Conservation (phyloP, 2,888 invertebrate genomes). For the Microdon myrmicae region DNA sequence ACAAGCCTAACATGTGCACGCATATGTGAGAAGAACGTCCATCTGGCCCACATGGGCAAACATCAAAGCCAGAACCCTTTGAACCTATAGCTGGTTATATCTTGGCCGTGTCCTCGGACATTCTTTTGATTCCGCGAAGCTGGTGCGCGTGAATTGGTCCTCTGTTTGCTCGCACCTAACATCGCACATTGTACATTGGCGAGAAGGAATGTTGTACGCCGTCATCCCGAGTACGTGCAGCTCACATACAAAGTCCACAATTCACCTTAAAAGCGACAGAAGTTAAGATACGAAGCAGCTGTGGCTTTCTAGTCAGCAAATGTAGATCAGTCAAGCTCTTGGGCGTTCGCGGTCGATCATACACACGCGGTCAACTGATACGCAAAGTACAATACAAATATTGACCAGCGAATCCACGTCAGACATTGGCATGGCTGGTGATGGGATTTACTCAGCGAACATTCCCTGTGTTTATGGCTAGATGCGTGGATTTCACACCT, state of each 20-base stretch:
- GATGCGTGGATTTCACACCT: constrained; percentile 41
- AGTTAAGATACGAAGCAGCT: constrained; percentile 16
- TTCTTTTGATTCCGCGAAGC: constrained; percentile 47
- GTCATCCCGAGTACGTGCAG: constrained; percentile 20
- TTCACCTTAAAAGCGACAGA: constrained; percentile 21
- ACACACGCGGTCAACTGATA: constrained; percentile 34
- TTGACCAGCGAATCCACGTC: constrained; percentile 41
- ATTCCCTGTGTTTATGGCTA: constrained; percentile 17
- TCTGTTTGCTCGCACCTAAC: constrained; percentile 36
- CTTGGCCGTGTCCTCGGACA: constrained; percentile 46
- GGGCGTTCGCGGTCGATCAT: constrained; percentile 16
- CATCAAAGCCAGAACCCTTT: constrained; percentile 48
- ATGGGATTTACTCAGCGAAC: constrained; percentile 7
- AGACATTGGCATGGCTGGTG: constrained; percentile 48
- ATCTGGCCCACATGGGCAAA: constrained; percentile 50
- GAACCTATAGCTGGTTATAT: constrained; percentile 42
- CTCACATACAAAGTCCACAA: constrained; percentile 31
- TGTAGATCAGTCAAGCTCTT: constrained; percentile 33
- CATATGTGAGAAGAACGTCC: constrained; percentile 49
- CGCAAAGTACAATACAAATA: constrained; percentile 49
- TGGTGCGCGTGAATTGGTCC: constrained; percentile 47
- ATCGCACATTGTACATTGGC: constrained; percentile 32
- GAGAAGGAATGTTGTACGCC: constrained; percentile 46
- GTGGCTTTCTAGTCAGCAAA: constrained; percentile 31
- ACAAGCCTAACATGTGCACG: constrained; percentile 34